Evolutionary conservation across 2,797 vertebrate species (phyloP).

Genomic region (Eptatretus atami): DNA sequence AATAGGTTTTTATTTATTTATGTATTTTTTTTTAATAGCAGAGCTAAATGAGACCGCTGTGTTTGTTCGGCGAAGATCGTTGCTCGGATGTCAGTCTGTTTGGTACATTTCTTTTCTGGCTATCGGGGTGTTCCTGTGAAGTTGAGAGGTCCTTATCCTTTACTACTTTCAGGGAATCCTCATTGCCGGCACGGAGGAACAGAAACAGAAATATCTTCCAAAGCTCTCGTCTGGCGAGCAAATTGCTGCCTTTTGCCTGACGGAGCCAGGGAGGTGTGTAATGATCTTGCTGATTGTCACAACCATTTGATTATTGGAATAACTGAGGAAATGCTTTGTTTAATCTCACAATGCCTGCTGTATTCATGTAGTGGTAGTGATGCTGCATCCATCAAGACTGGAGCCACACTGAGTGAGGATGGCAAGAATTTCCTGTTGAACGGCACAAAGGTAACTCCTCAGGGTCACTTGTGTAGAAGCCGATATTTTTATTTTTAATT

Average conservation of each 20-base stretch:
- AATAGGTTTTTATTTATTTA: too few species aligned
- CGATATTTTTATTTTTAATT: too few species aligned
- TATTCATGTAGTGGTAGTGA: conserved; percentile 39
- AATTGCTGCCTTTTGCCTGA: conserved; percentile 71
- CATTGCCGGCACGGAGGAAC: conserved; percentile 46
- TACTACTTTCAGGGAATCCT: conserved; percentile 35
- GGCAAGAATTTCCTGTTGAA: conserved; percentile 38
- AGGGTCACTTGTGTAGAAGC: too few species aligned
- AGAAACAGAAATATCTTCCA: conserved; percentile 67
- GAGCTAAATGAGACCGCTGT: too few species aligned
- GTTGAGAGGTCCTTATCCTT: too few species aligned
- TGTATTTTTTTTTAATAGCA: too few species aligned
- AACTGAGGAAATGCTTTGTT: neutral
- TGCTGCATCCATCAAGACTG: conserved; percentile 50
- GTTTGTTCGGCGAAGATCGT: too few species aligned
- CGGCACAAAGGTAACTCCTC: conserved; percentile 40
- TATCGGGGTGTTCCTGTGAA: too few species aligned
- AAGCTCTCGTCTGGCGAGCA: conserved; percentile 51
- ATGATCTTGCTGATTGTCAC: neutral
- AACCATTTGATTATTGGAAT: too few species aligned
- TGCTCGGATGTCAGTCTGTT: too few species aligned
- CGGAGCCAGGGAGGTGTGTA: conserved; percentile 49
- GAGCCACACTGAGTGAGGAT: conserved; percentile 38
- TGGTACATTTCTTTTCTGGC: too few species aligned
- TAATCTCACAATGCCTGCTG: too few species aligned